Conservation (phyloP, 2,113 vertebrate species). For the Canis aureus region DNA sequence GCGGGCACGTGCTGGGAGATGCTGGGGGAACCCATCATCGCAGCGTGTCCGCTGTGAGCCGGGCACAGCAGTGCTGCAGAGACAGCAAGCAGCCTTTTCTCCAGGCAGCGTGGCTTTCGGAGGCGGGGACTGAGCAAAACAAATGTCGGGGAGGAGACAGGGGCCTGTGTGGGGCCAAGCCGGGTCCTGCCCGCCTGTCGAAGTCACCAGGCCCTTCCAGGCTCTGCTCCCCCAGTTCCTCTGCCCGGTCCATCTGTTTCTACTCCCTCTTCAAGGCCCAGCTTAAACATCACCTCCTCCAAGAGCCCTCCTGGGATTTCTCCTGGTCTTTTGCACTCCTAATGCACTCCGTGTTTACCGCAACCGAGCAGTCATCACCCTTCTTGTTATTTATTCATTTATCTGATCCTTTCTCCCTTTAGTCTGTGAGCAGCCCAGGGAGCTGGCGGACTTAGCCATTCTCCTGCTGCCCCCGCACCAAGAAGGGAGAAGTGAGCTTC, state of each 20-base stretch:
- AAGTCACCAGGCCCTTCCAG: neutral
- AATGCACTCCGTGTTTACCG: neutral
- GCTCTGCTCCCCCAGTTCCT: neutral
- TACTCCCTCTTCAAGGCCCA: neutral
- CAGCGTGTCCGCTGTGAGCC: slow-evolving; percentile 75
- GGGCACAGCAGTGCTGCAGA: slow-evolving; percentile 67
- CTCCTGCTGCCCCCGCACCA: neutral
- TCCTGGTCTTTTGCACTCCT: neutral
- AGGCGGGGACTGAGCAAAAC: neutral
- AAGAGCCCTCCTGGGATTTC: neutral
- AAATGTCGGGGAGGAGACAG: neutral
- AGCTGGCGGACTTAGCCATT: neutral
- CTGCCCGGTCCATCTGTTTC: neutral
- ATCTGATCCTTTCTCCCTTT: neutral
- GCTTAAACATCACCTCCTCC: neutral
- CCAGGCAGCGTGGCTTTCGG: slow-evolving; percentile 66
- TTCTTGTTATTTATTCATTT: neutral
- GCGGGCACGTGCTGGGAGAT: slow-evolving; percentile 35
- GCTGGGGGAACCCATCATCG: slow-evolving; percentile 62
- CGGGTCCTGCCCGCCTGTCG: neutral
- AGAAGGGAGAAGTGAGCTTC: neutral
- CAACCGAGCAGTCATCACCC: neutral
- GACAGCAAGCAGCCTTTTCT: slow-evolving; percentile 39
- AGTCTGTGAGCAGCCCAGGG: neutral
- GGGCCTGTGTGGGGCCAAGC: neutral